phyloP scores from a whole-genome alignment of 2,888 invertebrate species.

The Hydriomena furcata region DNA sequence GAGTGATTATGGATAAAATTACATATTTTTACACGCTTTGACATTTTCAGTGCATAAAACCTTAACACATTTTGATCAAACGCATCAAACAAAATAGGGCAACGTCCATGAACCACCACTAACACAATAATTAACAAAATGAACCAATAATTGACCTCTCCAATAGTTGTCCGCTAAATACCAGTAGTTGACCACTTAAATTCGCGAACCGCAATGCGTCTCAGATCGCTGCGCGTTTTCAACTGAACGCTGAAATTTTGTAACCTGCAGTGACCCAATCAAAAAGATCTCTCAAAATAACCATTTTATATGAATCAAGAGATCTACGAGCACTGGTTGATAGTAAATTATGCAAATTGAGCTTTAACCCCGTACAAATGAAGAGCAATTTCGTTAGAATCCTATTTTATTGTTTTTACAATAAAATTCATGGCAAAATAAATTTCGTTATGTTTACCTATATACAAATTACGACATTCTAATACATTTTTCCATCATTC shows the following conservation, averaged over 20 bases:
- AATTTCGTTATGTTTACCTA: slow-evolving; percentile 22
- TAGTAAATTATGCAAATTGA: slow-evolving; percentile 17
- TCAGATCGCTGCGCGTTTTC: slow-evolving; percentile 44
- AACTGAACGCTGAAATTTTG: slow-evolving; percentile 59
- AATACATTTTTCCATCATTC: slow-evolving; percentile 10
- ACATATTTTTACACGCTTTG: too few species aligned
- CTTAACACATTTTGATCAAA: too few species aligned
- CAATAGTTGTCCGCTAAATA: slow-evolving; percentile 3
- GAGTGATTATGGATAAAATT: too few species aligned
- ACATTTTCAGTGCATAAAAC: too few species aligned
- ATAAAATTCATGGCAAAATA: slow-evolving; percentile 21
- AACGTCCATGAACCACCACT: slow-evolving; percentile 3
- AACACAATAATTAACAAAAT: slow-evolving; percentile 11
- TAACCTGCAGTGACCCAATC: slow-evolving; percentile 35
- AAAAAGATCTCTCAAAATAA: slow-evolving; percentile 28
- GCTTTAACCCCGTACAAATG: slow-evolving; percentile 16
- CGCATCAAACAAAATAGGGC: background rate
- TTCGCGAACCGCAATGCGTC: slow-evolving; percentile 47
- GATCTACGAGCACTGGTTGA: slow-evolving; percentile 15
- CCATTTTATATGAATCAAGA: background rate
- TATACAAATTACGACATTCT: slow-evolving; percentile 36
- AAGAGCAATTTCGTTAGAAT: slow-evolving; percentile 6
- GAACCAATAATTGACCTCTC: slow-evolving; percentile 16
- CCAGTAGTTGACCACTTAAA: background rate
- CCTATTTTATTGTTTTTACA: slow-evolving; percentile 14